These are phyloP conservation scores for Prosopocoilus inquinatus DNA, from an alignment of 2,888 invertebrate genomes.

Conservation along the genomic window DNA sequence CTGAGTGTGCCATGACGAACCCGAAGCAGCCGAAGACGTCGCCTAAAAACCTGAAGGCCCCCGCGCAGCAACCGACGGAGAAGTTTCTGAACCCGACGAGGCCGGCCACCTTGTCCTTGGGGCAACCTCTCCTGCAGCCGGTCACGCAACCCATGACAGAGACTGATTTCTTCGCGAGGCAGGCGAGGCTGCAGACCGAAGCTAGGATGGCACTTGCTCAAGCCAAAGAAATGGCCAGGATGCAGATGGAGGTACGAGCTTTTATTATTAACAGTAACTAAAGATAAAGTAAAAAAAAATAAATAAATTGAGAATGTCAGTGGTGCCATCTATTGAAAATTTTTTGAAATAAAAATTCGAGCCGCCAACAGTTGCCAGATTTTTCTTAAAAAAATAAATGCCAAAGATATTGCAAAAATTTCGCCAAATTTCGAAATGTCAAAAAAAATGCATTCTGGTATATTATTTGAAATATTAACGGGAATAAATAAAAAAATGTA, in stretches of 20 bases:
- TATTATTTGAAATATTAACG: too few relatives aligned
- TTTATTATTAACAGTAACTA: background rate
- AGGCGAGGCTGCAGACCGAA: slow-evolving; percentile 81
- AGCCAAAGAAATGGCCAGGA: slow-evolving; percentile 87
- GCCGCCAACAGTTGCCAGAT: too few relatives aligned
- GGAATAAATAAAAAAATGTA: too few relatives aligned
- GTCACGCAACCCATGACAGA: slow-evolving; percentile 55
- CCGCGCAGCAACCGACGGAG: background rate
- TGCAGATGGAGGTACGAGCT: slow-evolving; percentile 78
- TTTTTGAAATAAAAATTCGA: too few relatives aligned
- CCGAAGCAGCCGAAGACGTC: slow-evolving; percentile 42
- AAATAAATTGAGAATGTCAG: too few relatives aligned
- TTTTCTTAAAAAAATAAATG: too few relatives aligned
- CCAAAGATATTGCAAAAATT: too few relatives aligned
- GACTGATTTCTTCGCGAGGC: slow-evolving; percentile 77
- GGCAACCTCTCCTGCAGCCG: slow-evolving; percentile 54
- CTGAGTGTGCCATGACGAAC: slow-evolving; percentile 56
- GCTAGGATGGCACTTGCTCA: slow-evolving; percentile 84
- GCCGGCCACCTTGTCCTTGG: slow-evolving; percentile 45
- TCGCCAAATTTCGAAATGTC: too few relatives aligned
- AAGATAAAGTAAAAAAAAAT: too few relatives aligned
- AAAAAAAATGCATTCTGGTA: too few relatives aligned
- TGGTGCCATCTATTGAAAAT: too few relatives aligned
- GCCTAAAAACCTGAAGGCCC: slow-evolving; percentile 25
- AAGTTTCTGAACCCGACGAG: slow-evolving; percentile 33